phyloP scores from a whole-genome alignment of 2,888 invertebrate genomes.

The Thymelicus lineola region DNA sequence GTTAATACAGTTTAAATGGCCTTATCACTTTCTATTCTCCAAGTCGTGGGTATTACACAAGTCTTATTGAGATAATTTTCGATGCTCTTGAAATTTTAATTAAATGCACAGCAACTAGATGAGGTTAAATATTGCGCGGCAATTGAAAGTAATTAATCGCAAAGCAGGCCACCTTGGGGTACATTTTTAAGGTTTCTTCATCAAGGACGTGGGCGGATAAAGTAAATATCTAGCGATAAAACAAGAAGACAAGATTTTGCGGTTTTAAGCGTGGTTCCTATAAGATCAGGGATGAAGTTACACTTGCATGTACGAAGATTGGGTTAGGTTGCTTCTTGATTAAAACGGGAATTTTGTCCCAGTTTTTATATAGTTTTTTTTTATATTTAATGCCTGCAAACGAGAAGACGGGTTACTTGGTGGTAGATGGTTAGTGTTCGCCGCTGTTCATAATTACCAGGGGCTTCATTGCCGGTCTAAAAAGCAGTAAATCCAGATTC shows the following conservation, averaged over 20 bases:
- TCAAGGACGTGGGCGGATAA: conserved; percentile 51
- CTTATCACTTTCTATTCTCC: conserved; percentile 36
- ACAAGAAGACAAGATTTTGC: conserved; percentile 41
- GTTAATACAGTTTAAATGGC: conserved; percentile 31
- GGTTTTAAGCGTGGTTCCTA: conserved; percentile 41
- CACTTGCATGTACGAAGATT: not conserved
- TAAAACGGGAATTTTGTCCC: not conserved
- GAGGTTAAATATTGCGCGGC: conserved; percentile 57
- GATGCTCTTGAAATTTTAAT: conserved; percentile 35
- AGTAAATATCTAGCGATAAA: conserved; percentile 35
- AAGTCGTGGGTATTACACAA: conserved; percentile 30
- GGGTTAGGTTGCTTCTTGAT: conserved; percentile 1
- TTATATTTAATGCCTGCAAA: not conserved
- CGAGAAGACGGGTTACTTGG: no score
- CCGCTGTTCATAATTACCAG: not conserved
- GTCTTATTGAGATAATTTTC: conserved; percentile 33
- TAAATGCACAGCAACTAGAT: conserved; percentile 58
- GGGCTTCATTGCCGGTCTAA: not conserved
- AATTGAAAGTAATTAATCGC: conserved; percentile 66
- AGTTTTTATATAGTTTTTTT: not conserved
- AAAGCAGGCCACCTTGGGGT: conserved; percentile 66
- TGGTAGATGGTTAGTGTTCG: not conserved
- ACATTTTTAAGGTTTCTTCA: conserved; percentile 67
- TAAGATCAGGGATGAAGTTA: conserved; percentile 6
- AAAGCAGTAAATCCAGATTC: no score